These are phyloP conservation scores for Andrena chrysosceles DNA, from an alignment of 2,888 invertebrate genomes.

Conservation along the genomic window DNA sequence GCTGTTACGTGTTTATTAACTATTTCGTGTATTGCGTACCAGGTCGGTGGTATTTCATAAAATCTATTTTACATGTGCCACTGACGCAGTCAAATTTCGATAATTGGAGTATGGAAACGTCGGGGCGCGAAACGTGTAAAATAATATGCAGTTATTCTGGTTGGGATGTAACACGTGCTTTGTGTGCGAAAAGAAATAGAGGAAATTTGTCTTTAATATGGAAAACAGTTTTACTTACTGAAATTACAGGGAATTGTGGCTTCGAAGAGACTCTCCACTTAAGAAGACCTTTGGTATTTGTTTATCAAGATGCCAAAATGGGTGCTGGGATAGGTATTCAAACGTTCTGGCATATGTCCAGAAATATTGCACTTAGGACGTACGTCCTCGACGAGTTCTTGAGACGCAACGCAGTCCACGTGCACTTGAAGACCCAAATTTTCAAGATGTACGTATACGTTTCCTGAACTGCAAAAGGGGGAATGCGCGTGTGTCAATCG, in stretches of 20 bases:
- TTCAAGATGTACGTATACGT: conserved; percentile 1
- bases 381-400: conserved; percentile 31
- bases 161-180: too few species aligned
- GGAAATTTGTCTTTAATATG: too few species aligned
- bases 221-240: conserved; percentile 4
- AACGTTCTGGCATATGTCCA: conserved; percentile 38
- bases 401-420: conserved; percentile 22
- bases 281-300: conserved; percentile 13
- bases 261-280: conserved; percentile 20
- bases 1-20: conserved; percentile 28
- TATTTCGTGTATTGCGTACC: neutral
- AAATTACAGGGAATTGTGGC: neutral
- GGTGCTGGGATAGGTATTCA: conserved; percentile 1
- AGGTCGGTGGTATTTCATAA: neutral
- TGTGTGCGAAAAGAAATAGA: too few species aligned
- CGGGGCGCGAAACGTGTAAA: too few species aligned
- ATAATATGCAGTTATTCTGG: too few species aligned
- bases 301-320: conserved; percentile 35
- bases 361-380: conserved; percentile 42
- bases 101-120: too few species aligned
- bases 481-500: neutral
- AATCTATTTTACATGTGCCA: too few species aligned
- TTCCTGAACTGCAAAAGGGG: neutral
- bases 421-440: conserved; percentile 17
- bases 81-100: too few species aligned